These are phyloP conservation scores for Gorilla gorilla DNA, from an alignment of 2,113 vertebrate genomes.

Conservation along the genomic window DNA sequence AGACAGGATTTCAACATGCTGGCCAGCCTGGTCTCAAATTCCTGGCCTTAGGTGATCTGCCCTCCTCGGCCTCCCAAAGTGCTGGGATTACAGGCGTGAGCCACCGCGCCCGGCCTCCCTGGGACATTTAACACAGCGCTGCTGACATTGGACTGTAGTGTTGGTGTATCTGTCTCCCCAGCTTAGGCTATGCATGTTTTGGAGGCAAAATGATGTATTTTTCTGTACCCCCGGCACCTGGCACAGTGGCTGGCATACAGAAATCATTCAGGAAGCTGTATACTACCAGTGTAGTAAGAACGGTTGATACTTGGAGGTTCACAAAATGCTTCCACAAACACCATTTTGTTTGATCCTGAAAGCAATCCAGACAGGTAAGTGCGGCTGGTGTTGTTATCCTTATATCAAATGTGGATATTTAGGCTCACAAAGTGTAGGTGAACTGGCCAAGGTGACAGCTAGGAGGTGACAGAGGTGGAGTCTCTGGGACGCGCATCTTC, in stretches of 20 bases:
- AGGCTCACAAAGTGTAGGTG: not conserved
- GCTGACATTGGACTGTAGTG: not conserved
- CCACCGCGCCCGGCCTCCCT: fast-evolving
- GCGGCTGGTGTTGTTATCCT: not conserved
- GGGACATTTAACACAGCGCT: not conserved
- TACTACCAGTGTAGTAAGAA: not conserved
- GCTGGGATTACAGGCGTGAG: no score
- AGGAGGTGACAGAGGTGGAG: not conserved
- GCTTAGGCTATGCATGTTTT: not conserved
- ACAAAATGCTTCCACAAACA: not conserved
- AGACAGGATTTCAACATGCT: no score
- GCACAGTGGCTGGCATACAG: not conserved
- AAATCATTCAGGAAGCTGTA: not conserved
- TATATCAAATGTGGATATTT: not conserved
- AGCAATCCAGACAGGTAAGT: not conserved
- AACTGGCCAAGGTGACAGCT: not conserved
- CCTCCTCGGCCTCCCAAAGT: no score
- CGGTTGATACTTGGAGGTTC: not conserved
- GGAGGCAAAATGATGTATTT: not conserved
- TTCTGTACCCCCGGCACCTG: not conserved
- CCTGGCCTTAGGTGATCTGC: no score
- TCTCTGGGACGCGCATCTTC: not conserved
- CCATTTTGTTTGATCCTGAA: not conserved
- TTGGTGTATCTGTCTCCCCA: not conserved
- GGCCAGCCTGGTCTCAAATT: no score